Conservation (phyloP, 1,140 invertebrate genomes). For the Atta cephalotes region DNA sequence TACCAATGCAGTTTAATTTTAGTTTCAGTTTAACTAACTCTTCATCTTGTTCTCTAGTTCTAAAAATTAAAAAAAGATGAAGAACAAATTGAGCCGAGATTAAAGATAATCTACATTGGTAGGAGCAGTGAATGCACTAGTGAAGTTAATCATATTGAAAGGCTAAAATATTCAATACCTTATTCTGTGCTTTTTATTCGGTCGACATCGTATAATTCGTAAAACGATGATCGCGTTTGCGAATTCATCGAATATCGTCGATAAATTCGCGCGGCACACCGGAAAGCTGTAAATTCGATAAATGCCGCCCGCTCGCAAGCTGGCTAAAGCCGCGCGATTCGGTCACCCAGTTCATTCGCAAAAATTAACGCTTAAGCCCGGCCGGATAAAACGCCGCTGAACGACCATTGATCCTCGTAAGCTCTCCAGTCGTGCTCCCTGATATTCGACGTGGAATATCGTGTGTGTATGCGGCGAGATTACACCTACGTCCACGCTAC, state of each 20-base stretch:
- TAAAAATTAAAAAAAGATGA: too few species aligned
- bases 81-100: too few species aligned
- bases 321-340: constrained; percentile 30
- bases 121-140: too few species aligned
- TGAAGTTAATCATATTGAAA: background rate
- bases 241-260: constrained; percentile 43
- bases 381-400: constrained; percentile 79
- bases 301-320: constrained; percentile 67
- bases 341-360: constrained; percentile 73
- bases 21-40: too few species aligned
- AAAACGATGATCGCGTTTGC: background rate
- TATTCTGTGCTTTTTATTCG: background rate
- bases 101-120: too few species aligned
- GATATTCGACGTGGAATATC: constrained; percentile 66
- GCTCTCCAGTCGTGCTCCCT: constrained; percentile 75
- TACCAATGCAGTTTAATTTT: too few species aligned
- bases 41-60: too few species aligned
- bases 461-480: constrained; percentile 56
- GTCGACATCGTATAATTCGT: constrained; percentile 1
- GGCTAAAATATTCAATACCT: background rate
- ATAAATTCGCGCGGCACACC: constrained; percentile 56
- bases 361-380: constrained; percentile 83
- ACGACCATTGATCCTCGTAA: constrained; percentile 84
- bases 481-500: constrained; percentile 42
- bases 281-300: constrained; percentile 79